Percentiles rank a stretch among this genome's conserved stretches.
Conservation (phyloP, 2,113 vertebrate species). For the Onychostruthus taczanowskii region DNA sequence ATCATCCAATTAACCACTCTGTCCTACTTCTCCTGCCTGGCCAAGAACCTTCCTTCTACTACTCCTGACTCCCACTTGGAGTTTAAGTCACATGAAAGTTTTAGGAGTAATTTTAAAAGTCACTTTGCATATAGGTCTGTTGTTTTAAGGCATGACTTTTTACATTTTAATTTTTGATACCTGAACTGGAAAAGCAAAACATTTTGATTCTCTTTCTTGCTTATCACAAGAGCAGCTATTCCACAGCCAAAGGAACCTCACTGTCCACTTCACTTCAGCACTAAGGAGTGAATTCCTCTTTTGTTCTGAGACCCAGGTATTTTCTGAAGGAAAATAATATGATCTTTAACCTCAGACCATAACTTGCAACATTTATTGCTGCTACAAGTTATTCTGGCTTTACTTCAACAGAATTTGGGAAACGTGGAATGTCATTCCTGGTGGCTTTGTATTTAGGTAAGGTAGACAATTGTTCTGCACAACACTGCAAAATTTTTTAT, state of each 20-base stretch:
- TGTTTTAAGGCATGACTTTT: not conserved
- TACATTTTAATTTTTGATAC: not conserved
- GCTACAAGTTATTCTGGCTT: not conserved
- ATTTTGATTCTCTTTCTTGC: not conserved
- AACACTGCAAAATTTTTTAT: not conserved
- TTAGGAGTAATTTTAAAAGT: not conserved
- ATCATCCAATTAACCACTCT: not conserved
- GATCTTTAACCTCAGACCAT: not conserved
- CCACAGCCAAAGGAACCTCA: not conserved
- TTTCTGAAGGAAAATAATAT: not conserved
- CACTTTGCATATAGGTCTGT: not conserved
- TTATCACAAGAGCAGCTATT: not conserved
- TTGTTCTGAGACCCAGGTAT: not conserved
- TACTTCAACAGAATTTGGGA: not conserved
- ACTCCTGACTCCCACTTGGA: not conserved
- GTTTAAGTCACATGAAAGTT: not conserved
- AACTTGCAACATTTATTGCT: not conserved
- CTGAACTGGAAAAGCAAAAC: not conserved
- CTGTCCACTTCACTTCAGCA: not conserved
- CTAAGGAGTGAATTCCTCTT: not conserved
- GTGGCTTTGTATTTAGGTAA: not conserved
- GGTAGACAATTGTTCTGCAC: not conserved
- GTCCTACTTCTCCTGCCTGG: not conserved
- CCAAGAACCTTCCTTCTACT: not conserved
- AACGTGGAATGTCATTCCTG: accelerated